A percentile compares a stretch with the other conserved stretches of the same genome.
Evolutionary conservation across 2,797 vertebrate species (phyloP).

Genomic region (Forpus xanthops): DNA sequence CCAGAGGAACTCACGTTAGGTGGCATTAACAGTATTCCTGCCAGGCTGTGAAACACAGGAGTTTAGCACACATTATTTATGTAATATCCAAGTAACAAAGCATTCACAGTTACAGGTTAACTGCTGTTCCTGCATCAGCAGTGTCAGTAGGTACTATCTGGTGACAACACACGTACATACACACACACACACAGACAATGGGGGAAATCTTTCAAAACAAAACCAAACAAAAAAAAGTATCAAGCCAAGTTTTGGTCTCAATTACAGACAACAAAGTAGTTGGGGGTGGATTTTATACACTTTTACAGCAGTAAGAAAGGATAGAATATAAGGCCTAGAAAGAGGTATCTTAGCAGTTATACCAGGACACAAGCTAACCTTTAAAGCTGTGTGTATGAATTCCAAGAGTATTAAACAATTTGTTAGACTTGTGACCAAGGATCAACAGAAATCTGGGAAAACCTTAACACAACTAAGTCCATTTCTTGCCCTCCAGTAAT

Average conservation of each 20-base stretch:
- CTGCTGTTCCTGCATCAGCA: slow-evolving; percentile 51
- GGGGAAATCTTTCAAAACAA: background rate
- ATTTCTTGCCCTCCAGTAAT: background rate
- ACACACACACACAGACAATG: background rate
- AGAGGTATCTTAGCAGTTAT: slow-evolving; percentile 75
- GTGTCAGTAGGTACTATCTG: slow-evolving; percentile 37
- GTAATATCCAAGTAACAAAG: slow-evolving; percentile 53
- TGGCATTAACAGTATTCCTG: slow-evolving; percentile 55
- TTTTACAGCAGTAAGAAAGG: slow-evolving; percentile 67
- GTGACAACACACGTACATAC: background rate
- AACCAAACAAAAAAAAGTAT: background rate
- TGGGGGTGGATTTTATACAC: slow-evolving; percentile 54
- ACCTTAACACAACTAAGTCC: background rate
- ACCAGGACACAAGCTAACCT: slow-evolving; percentile 63
- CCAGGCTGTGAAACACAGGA: slow-evolving; percentile 60
- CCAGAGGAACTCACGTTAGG: slow-evolving; percentile 48
- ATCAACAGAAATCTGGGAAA: slow-evolving; percentile 55
- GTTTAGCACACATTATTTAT: slow-evolving; percentile 51
- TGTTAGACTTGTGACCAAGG: slow-evolving; percentile 49
- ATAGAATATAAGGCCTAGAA: slow-evolving; percentile 75
- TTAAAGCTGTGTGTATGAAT: slow-evolving; percentile 66
- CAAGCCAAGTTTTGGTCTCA: slow-evolving; percentile 60
- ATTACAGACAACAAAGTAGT: slow-evolving; percentile 64
- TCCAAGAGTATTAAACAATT: slow-evolving; percentile 38
- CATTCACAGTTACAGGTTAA: slow-evolving; percentile 71